phyloP scores from a whole-genome alignment of 2,113 vertebrate species.

The Amphilophus citrinellus region DNA sequence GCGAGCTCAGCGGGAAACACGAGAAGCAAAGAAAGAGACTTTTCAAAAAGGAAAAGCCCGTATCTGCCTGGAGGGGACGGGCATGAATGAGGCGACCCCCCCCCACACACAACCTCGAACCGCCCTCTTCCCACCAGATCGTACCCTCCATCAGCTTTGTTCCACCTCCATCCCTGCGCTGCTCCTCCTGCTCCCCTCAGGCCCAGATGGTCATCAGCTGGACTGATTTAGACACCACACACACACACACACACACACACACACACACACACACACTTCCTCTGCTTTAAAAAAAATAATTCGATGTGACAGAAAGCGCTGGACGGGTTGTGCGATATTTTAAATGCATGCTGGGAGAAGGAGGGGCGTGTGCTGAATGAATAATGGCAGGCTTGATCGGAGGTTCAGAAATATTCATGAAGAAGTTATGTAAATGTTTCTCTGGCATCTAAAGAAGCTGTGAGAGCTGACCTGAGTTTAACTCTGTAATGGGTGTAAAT shows the following conservation, averaged over 20 bases:
- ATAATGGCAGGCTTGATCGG: background rate
- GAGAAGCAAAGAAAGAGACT: background rate
- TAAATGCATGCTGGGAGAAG: background rate
- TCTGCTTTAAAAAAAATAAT: background rate
- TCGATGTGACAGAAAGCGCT: background rate
- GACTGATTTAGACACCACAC: slow-evolving; percentile 48
- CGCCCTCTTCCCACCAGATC: slow-evolving; percentile 27
- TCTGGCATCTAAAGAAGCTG: background rate
- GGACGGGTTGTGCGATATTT: background rate
- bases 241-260: slow-evolving; percentile 23
- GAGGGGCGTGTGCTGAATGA: background rate
- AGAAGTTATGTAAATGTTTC: background rate
- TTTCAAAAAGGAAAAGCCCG: background rate
- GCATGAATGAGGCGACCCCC: slow-evolving; percentile 16
- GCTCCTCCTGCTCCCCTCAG: slow-evolving; percentile 36
- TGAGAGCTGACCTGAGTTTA: background rate
- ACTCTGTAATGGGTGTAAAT: background rate
- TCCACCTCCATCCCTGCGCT: slow-evolving; percentile 12
- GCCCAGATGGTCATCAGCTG: slow-evolving; percentile 73
- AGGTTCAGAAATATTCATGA: background rate
- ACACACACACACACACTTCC: background rate
- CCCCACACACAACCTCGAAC: slow-evolving; percentile 34
- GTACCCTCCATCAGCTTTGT: slow-evolving; percentile 55
- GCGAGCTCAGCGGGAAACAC: background rate
- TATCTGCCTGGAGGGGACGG: background rate